phyloP scores from a whole-genome alignment of 2,113 vertebrate species.

The Eleginops maclovinus region DNA sequence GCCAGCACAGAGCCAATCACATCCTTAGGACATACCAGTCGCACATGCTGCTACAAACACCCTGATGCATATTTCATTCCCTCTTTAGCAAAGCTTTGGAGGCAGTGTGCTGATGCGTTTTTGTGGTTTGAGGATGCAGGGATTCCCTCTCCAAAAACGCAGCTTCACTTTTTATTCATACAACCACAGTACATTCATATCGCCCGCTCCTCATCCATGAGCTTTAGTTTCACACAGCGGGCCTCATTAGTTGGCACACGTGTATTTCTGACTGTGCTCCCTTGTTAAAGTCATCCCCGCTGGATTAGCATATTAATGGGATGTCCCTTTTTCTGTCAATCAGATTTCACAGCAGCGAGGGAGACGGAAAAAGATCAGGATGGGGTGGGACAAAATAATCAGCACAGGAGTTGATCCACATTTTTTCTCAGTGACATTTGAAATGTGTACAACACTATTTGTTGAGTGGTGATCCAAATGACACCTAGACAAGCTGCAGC shows the following conservation, averaged over 20 bases:
- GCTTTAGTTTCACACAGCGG: conserved; percentile 46
- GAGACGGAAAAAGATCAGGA: conserved; percentile 16
- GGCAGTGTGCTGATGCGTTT: not conserved
- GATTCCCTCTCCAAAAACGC: conserved; percentile 41
- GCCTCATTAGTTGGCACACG: conserved; percentile 39
- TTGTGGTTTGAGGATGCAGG: not conserved
- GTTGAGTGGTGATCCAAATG: not conserved
- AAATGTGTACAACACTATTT: not conserved
- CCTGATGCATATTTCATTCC: not conserved
- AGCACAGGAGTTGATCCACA: not conserved
- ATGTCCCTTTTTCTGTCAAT: conserved; percentile 69
- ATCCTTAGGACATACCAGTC: conserved; percentile 51
- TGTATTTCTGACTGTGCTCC: conserved; percentile 56
- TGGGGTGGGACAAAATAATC: conserved; percentile 23
- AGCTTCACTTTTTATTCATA: not conserved
- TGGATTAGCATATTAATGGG: conserved; percentile 78
- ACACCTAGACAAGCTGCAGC: not conserved
- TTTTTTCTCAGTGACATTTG: not conserved
- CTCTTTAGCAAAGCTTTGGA: not conserved
- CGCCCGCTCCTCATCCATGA: conserved; percentile 3
- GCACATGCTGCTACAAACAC: conserved; percentile 5
- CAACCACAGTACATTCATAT: conserved; percentile 3
- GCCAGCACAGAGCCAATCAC: conserved; percentile 29
- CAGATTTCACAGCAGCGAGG: conserved; percentile 53
- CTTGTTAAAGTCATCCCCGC: conserved; percentile 62